Conservation (phyloP, 2,888 invertebrate species). For the Clepsis dumicolana region DNA sequence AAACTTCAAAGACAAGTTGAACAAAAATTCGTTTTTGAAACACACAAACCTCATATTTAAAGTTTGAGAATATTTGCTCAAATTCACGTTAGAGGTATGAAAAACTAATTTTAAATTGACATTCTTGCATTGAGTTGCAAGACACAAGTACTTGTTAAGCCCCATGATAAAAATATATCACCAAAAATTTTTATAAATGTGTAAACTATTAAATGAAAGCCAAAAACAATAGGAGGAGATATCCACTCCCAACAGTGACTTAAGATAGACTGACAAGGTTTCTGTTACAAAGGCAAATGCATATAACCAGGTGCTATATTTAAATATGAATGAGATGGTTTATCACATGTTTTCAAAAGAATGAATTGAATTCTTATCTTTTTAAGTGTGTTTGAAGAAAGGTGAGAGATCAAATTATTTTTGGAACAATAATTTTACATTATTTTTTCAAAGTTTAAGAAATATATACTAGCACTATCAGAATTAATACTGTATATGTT, state of each 20-base stretch:
- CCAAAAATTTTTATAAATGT: not conserved
- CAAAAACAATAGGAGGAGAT: not conserved
- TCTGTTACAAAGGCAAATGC: too few relatives aligned
- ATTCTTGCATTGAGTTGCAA: not conserved
- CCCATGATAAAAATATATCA: not conserved
- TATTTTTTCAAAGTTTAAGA: not conserved
- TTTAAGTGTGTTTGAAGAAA: not conserved
- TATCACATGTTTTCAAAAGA: not conserved
- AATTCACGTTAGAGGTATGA: not conserved
- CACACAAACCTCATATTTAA: not conserved
- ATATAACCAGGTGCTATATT: not conserved
- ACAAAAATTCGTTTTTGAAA: too few relatives aligned
- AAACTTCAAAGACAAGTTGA: too few relatives aligned
- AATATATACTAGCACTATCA: not conserved
- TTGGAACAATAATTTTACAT: not conserved
- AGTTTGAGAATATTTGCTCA: not conserved
- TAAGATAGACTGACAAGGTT: not conserved
- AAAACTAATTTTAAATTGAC: not conserved
- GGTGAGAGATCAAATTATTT: slow-evolving; percentile 9
- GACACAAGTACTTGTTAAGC: not conserved
- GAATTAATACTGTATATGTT: not conserved
- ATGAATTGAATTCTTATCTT: not conserved
- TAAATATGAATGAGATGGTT: slow-evolving; percentile 7
- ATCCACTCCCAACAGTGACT: not conserved
- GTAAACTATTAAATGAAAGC: not conserved